Percentiles rank a stretch among this genome's conserved stretches.
phyloP scores from a whole-genome alignment of 1,140 invertebrate genomes.

The Pseudobourletiella spinata region DNA sequence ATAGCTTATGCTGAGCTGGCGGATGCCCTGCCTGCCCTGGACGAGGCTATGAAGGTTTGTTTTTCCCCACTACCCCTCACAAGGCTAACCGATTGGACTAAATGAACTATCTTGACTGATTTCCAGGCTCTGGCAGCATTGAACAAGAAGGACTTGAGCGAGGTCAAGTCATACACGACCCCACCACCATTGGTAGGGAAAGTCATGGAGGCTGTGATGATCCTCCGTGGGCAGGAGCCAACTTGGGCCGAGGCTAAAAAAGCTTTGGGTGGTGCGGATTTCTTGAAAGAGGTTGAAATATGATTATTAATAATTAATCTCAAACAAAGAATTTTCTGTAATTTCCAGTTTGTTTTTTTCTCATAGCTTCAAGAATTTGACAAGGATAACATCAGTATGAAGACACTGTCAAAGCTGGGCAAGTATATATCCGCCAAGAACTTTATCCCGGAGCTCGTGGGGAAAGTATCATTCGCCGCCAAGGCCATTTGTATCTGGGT shows the following conservation, averaged over 20 bases:
- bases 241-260: constrained; percentile 76
- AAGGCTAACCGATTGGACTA: background rate
- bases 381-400: constrained; percentile 75
- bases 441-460: constrained; percentile 76
- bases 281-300: constrained; percentile 53
- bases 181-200: constrained; percentile 76
- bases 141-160: constrained; percentile 77
- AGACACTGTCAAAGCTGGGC: constrained; percentile 65
- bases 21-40: constrained; percentile 70
- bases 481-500: constrained; percentile 83
- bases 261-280: constrained; percentile 67
- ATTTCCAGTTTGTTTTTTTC: background rate
- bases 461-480: constrained; percentile 65
- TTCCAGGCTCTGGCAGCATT: constrained; percentile 62
- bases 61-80: no score
- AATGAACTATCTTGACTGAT: background rate
- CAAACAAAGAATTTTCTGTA: background rate
- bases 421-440: constrained; percentile 68
- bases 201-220: constrained; percentile 81
- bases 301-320: no score
- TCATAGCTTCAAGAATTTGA: constrained; percentile 68
- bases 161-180: constrained; percentile 75
- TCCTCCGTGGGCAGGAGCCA: constrained; percentile 64
- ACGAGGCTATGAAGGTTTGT: constrained; percentile 65
- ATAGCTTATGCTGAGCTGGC: constrained; percentile 68